phyloP scores from a whole-genome alignment of 2,113 vertebrate species.

The Poicephalus gulielmi region DNA sequence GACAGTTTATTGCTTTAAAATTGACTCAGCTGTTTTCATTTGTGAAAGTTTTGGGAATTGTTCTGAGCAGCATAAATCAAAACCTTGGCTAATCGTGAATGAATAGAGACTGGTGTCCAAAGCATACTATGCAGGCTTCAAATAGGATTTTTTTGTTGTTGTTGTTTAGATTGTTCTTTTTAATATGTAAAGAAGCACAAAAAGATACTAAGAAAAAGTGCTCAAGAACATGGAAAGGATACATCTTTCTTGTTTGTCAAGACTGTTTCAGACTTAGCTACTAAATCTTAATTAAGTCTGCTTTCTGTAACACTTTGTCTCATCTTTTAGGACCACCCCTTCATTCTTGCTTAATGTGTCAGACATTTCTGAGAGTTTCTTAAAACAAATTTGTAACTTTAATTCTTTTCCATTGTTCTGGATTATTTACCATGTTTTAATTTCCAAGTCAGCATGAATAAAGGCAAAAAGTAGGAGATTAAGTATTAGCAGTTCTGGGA shows the following conservation, averaged over 20 bases:
- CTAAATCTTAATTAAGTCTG: neutral
- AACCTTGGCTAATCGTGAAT: conserved; percentile 29
- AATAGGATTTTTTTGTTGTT: neutral
- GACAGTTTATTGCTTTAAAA: conserved; percentile 3
- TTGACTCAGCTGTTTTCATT: conserved; percentile 48
- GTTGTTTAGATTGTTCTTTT: neutral
- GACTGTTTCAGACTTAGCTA: neutral
- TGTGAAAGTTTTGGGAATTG: conserved; percentile 1
- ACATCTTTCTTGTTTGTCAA: conserved; percentile 5
- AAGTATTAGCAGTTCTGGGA: neutral
- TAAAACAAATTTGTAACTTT: neutral
- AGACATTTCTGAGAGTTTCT: neutral
- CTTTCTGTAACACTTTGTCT: neutral
- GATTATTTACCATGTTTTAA: neutral
- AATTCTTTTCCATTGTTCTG: neutral
- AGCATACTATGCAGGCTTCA: neutral
- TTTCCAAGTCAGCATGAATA: neutral
- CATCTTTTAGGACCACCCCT: neutral
- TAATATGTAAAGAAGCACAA: neutral
- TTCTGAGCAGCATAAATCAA: neutral
- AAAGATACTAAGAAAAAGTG: neutral
- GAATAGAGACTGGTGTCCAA: neutral
- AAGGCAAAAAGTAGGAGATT: neutral
- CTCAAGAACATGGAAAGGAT: conserved; percentile 19
- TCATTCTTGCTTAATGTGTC: neutral